These are phyloP conservation scores for Parotocinclus haroldoi DNA, from an alignment of 2,797 vertebrate genomes.

Conservation along the genomic window DNA sequence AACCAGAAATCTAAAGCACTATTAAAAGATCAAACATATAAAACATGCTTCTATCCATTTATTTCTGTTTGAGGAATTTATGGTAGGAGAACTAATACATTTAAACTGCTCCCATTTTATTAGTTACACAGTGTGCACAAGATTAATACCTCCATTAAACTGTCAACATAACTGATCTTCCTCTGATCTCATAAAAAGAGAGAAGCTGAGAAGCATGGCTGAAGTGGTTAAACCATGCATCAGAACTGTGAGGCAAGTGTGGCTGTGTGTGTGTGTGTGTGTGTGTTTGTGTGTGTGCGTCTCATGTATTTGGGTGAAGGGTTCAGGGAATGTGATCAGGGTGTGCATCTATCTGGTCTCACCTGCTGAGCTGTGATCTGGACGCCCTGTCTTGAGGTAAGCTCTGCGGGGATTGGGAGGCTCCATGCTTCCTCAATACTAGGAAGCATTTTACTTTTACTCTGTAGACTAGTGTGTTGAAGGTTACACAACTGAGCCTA, in stretches of 20 bases:
- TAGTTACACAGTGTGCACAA: too few species aligned
- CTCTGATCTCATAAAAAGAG: neutral
- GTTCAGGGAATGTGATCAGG: conserved; percentile 39
- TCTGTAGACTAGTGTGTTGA: conserved; percentile 98
- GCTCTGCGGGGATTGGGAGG: conserved; percentile 99
- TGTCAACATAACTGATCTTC: neutral
- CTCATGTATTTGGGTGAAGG: neutral
- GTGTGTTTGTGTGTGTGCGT: conserved; percentile 5
- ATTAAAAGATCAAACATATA: too few species aligned
- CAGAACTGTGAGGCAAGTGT: neutral
- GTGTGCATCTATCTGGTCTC: conserved; percentile 70
- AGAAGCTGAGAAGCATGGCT: conserved; percentile 29
- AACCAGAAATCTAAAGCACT: too few species aligned
- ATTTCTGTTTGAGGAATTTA: neutral
- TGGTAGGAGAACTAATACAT: neutral
- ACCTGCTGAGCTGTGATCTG: conserved; percentile 98
- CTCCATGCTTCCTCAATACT: conserved; percentile 99
- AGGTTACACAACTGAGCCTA: conserved; percentile 99
- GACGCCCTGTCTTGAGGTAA: conserved; percentile 99
- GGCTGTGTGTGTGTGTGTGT: conserved; percentile 4
- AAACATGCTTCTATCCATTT: too few species aligned
- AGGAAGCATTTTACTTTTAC: conserved; percentile 99
- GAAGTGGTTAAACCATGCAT: conserved; percentile 4
- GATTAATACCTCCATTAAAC: neutral
- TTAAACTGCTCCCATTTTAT: neutral